A percentile compares a stretch with the other conserved stretches of the same genome.
phyloP scores from a whole-genome alignment of 2,113 vertebrate species.

The Astur gentilis region DNA sequence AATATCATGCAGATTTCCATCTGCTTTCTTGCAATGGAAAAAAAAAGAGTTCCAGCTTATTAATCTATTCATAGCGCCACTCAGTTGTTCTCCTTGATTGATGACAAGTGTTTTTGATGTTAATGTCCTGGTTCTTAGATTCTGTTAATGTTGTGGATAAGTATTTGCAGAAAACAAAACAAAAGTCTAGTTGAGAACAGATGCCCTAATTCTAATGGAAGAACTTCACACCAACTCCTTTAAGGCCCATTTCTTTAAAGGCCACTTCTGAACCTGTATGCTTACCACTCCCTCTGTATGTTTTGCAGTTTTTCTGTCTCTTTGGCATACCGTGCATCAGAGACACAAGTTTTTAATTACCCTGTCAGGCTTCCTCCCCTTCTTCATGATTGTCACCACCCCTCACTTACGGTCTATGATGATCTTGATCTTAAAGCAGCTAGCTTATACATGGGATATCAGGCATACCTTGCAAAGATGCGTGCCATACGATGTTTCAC shows the following conservation, averaged over 20 bases:
- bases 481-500: fast-evolving
- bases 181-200: background rate
- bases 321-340: background rate
- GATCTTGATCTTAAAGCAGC: background rate
- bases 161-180: background rate
- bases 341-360: background rate
- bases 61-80: background rate
- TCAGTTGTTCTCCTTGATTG: background rate
- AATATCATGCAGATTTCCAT: background rate
- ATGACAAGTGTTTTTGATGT: background rate
- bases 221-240: background rate
- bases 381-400: background rate
- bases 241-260: background rate
- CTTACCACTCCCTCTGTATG: background rate
- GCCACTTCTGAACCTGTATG: background rate
- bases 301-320: background rate
- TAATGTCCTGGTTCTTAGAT: background rate
- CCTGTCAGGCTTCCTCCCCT: background rate
- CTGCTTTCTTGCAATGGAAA: background rate
- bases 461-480: background rate
- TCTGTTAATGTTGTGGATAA: background rate
- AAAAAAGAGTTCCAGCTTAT: background rate
- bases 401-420: background rate
- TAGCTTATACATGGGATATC: background rate
- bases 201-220: background rate